Evolutionary conservation across 2,113 vertebrate species (phyloP), one percentile per base, ranked within the genome.

Genomic region (Sorex fumeus): DNA sequence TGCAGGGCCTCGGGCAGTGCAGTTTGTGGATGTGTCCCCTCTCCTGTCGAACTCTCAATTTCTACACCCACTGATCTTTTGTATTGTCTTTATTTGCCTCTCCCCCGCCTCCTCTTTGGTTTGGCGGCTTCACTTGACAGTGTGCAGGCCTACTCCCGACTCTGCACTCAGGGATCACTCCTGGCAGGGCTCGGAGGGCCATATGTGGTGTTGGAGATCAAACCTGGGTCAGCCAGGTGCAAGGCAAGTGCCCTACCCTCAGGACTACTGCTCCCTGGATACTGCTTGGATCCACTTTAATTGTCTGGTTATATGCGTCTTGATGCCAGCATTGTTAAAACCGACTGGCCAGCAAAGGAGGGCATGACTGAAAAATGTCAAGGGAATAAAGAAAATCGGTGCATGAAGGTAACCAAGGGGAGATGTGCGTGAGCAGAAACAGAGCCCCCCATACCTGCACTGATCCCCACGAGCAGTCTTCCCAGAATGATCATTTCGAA

Each of bases 401-500:
- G 60, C 67, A n/a, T 25, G 40, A 40, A 60, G 8, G 72, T 25
- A 79, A 34, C 6, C 27, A 53, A 50, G 40, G 21, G 4, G 2
- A 4, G 50, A 40, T 30, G 53, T 80, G 8, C 0, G 18, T 34
- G 57, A 30, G 15, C 0, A 34, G 57, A n/a, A 36, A 21, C 57
- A 72, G 76, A 64, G 10, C 6, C 1, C 8, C n/a, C 12, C 93
- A 0, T 97, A 99, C 99, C 99, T 62, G 98, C 98, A 82, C 98
- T 99, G 95, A 99, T 88, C 0, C 99, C 99, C 78, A 98, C 86
- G 0, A 99, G 97, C 85, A 99, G 95, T 71, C 99, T 98, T 80
- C 99, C 98, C 43, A 99, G 96, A 72, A 99, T 97, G 50, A 99
- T 98, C 98, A 99, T 99, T 93, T 99, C 99, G 88, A 99, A 99